phyloP scores from a whole-genome alignment of 2,888 invertebrate species.

The Syritta pipiens region DNA sequence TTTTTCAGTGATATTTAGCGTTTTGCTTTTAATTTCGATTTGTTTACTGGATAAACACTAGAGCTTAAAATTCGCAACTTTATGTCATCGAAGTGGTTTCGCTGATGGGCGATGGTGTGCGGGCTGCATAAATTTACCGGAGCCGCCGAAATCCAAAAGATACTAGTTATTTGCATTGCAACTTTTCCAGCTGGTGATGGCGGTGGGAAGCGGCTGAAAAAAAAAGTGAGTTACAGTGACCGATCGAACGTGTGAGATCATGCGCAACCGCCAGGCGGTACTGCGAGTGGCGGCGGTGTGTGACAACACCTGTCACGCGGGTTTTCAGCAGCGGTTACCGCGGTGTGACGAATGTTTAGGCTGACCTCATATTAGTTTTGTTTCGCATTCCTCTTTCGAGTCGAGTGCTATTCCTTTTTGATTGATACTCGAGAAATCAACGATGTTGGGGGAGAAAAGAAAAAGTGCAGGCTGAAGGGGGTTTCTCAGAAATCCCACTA shows the following conservation, averaged over 20 bases:
- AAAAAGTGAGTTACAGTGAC: conserved; percentile 8
- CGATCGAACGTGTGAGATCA: conserved; percentile 62
- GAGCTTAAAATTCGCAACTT: conserved; percentile 1
- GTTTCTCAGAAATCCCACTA: conserved; percentile 8
- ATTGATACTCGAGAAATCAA: too few species aligned
- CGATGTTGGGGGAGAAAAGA: not conserved
- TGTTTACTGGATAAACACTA: not conserved
- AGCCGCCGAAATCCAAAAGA: conserved; percentile 39
- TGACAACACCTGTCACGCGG: conserved; percentile 35
- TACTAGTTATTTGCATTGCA: conserved; percentile 54
- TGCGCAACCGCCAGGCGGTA: conserved; percentile 31
- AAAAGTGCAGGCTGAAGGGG: not conserved
- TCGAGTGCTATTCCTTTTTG: not conserved
- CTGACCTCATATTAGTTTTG: conserved; percentile 44
- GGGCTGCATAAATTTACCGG: conserved; percentile 38
- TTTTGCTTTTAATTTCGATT: not conserved
- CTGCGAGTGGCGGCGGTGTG: not conserved
- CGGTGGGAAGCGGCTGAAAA: not conserved
- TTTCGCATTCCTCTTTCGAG: not conserved
- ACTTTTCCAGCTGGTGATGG: conserved; percentile 24
- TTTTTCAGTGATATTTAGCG: not conserved
- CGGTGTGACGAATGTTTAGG: conserved; percentile 44
- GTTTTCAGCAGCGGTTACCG: conserved; percentile 28
- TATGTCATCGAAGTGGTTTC: conserved; percentile 14
- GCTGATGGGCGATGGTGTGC: conserved; percentile 2